A percentile compares a stretch with the other conserved stretches of the same genome.
These are phyloP conservation scores for Ctenochaetus hawaiiensis DNA, from an alignment of 2,797 vertebrate species.

Conservation along the genomic window DNA sequence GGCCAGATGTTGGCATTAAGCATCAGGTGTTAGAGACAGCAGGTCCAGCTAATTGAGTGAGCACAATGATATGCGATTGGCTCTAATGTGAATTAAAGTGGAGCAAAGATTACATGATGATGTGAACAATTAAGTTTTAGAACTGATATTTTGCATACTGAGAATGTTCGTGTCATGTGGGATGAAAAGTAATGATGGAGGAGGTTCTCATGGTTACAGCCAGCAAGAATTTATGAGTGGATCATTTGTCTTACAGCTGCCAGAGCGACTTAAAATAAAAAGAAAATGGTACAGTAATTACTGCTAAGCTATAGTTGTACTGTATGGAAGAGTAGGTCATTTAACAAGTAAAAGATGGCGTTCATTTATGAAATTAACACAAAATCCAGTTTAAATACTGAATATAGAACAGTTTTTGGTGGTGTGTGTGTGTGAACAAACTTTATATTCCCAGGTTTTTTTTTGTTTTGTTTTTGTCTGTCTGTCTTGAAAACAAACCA, in stretches of 20 bases:
- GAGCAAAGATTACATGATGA: background rate
- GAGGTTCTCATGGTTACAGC: background rate
- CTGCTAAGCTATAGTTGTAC: too few species aligned
- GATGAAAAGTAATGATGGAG: background rate
- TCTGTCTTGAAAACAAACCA: too few species aligned
- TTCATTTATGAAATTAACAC: background rate
- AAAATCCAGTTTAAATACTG: too few species aligned
- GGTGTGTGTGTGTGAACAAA: too few species aligned
- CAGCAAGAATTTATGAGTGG: background rate
- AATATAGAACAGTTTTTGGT: too few species aligned
- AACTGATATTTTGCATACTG: background rate
- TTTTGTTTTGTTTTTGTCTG: too few species aligned
- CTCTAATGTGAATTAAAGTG: background rate
- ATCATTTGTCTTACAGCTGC: too few species aligned
- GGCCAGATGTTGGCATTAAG: background rate
- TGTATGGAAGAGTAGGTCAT: too few species aligned
- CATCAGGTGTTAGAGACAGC: constrained; percentile 15
- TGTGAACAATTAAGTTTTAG: background rate
- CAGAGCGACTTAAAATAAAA: too few species aligned
- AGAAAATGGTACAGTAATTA: too few species aligned
- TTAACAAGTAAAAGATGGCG: background rate
- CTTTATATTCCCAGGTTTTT: too few species aligned
- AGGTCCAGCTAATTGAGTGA: background rate
- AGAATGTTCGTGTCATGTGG: background rate
- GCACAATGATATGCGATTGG: background rate